Conservation (phyloP, 1,140 invertebrate species). For the Drosophila repletoides region DNA sequence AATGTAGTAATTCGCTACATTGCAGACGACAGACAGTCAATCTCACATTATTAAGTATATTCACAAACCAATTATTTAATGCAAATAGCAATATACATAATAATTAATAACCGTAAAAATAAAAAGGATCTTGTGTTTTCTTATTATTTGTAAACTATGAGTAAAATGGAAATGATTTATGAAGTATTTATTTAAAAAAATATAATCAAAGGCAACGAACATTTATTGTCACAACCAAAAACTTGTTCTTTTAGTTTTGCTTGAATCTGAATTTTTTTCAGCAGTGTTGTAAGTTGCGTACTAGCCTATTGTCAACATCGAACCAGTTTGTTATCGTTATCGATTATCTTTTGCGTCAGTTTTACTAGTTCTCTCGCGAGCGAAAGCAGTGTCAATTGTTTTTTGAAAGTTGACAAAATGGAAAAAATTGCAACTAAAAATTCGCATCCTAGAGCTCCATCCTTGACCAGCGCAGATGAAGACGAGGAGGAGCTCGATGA, state of each 20-base stretch:
- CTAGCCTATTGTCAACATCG: too few relatives aligned
- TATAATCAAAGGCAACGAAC: too few relatives aligned
- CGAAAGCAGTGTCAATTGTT: constrained; percentile 18
- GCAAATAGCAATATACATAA: constrained; percentile 22
- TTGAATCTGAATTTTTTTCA: background rate
- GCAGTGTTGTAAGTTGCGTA: background rate
- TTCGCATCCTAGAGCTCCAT: background rate
- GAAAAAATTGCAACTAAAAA: constrained; percentile 2
- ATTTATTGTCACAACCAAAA: too few relatives aligned
- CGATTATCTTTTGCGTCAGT: constrained; percentile 7
- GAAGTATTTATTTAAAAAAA: too few relatives aligned
- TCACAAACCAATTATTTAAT: constrained; percentile 31
- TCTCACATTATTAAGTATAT: constrained; percentile 41
- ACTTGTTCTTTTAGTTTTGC: too few relatives aligned
- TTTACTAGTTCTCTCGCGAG: constrained; percentile 1
- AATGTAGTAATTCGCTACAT: constrained; percentile 22
- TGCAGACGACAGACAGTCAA: constrained; percentile 42
- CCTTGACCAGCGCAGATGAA: background rate
- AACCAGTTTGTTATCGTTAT: background rate
- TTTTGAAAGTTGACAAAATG: constrained; percentile 31
- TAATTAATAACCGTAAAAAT: constrained; percentile 6
- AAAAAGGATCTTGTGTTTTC: background rate
- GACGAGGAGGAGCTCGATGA: background rate
- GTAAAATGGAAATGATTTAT: too few relatives aligned
- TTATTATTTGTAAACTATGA: too few relatives aligned